phyloP scores from a whole-genome alignment of 2,888 invertebrate genomes.

The Acleris cristana region DNA sequence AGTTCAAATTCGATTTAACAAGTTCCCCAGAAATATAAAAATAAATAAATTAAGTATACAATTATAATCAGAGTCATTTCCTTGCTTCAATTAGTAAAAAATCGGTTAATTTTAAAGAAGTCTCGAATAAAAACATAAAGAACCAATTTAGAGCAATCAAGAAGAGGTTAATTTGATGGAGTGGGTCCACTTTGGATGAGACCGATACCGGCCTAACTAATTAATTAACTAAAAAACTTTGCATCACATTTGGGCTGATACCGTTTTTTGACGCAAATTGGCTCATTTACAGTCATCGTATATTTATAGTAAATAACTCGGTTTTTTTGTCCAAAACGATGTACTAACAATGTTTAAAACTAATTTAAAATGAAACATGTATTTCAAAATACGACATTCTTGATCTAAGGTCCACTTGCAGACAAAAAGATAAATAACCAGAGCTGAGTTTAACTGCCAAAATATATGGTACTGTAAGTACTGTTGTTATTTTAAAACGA shows the following conservation, averaged over 20 bases:
- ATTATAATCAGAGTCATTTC: constrained; percentile 19
- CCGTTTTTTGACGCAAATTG: constrained; percentile 1
- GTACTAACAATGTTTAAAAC: no score
- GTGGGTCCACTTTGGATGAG: constrained; percentile 2
- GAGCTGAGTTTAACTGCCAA: no score
- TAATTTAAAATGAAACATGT: no score
- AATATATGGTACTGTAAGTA: no score
- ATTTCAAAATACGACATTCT: no score
- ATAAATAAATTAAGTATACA: constrained; percentile 17
- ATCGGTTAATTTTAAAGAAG: constrained; percentile 13
- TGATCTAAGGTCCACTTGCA: no score
- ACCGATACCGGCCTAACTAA: constrained; percentile 16
- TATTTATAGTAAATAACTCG: neutral
- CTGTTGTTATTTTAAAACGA: no score
- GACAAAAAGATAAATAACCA: no score
- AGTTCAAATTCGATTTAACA: neutral
- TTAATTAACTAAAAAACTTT: constrained; percentile 28
- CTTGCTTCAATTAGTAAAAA: constrained; percentile 8
- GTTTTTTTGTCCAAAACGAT: no score
- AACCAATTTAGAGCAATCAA: constrained; percentile 41
- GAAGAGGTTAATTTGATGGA: constrained; percentile 19
- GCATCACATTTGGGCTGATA: constrained; percentile 10
- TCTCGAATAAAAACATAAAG: constrained; percentile 31
- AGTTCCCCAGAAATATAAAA: neutral
- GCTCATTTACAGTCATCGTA: neutral